Base-by-base conservation (phyloP, 2,797 vertebrate genomes). In the Bradypodion ventrale region DNA sequence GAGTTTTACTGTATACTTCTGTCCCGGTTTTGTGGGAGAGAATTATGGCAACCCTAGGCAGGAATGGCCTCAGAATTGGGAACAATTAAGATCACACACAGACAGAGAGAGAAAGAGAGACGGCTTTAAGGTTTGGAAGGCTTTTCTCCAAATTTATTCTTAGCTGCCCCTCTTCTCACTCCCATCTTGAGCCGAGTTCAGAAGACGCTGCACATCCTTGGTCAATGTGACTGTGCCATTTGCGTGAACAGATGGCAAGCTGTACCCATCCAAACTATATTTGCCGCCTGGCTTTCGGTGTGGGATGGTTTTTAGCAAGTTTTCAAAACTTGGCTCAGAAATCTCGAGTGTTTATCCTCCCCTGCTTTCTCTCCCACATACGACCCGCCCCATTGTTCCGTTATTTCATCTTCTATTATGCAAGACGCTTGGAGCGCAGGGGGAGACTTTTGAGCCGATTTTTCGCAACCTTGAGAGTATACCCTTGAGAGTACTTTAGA, bases 221-320 rank as follows among this genome's bases (percentile, higher is more conserved):
- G 60, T 83, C 81, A 35, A 5, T 7, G 62, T 12, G 72, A 56
- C 72, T 16, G 15, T 42, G 13, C 81, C 72, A 32, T 15, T 75
- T 65, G 73, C 46, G 1, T 13, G 72, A 83, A 44, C 81, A 83
- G 81, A 83, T 83, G 81, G 81, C 40, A 32, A 2, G 25, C 12
- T 1, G 12, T 3, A 49, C 7, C n/a, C 44, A 13, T 72, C 72
- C 37, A 25, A 52, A 52, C 65, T 65, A 75, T 52, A 60, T 75
- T 52, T 10, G n/a, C n/a, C 65, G 21, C 3, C 46, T 29, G 72
- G 52, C 5, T 21, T 21, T 42, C 65, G 44, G 37, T 13, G 79
- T 21, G 27, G 35, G 65, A 70, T 70, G 25, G 46, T 52, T 69
- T 42, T n/a, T 65, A 12, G 49, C 66, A 40, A 52, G 49, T 52